A percentile compares a stretch with the other conserved stretches of the same genome.
Conservation (phyloP, 2,888 invertebrate genomes). For the Acrocera orbiculus region DNA sequence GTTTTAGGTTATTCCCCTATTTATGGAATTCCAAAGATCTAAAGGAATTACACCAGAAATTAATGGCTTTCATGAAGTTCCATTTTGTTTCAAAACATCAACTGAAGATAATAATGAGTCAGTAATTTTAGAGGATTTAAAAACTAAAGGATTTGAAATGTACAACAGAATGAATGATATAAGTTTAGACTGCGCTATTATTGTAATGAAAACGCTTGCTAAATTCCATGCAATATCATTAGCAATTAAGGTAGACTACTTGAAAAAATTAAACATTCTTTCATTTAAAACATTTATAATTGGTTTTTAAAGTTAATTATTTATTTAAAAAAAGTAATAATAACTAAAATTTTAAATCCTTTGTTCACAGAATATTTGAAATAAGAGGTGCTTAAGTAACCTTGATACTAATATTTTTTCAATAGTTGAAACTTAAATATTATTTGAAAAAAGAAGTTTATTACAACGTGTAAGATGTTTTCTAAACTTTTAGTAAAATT, state of each 20-base stretch:
- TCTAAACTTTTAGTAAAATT: too few relatives aligned
- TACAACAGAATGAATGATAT: conserved; percentile 29
- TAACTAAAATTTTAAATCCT: neutral
- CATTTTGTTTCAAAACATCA: conserved; percentile 15
- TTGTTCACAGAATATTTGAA: neutral
- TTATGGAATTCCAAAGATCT: conserved; percentile 17
- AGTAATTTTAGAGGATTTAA: conserved; percentile 34
- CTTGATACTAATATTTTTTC: too few relatives aligned
- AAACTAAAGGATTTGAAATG: conserved; percentile 28
- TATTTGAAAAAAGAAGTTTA: too few relatives aligned
- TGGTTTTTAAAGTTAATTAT: too few relatives aligned
- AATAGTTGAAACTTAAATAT: too few relatives aligned
- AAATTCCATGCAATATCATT: conserved; percentile 34
- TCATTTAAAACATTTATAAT: too few relatives aligned
- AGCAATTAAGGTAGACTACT: conserved; percentile 17
- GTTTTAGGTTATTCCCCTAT: conserved; percentile 18
- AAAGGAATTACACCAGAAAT: conserved; percentile 13
- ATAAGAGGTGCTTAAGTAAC: too few relatives aligned
- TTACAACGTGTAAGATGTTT: too few relatives aligned
- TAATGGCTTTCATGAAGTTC: conserved; percentile 18
- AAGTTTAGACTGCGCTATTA: conserved; percentile 23
- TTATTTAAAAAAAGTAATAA: too few relatives aligned
- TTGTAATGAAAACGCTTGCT: conserved; percentile 30
- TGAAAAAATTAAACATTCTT: conserved; percentile 2
- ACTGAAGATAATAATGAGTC: conserved; percentile 27